Evolutionary conservation across 2,888 invertebrate species (phyloP).

Genomic region (Tuberolachnus salignus): DNA sequence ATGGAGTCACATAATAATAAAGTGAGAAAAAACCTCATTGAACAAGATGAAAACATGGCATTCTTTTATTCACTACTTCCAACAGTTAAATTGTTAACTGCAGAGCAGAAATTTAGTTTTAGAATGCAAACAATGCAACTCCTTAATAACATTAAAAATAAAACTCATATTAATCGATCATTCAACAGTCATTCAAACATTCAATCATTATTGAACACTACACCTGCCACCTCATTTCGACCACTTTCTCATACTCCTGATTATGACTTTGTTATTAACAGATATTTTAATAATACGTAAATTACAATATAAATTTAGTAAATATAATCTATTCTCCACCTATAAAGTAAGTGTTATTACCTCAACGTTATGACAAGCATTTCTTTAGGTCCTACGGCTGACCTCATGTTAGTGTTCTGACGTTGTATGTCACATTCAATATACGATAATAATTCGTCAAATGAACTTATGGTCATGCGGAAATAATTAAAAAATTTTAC

Average conservation of each 20-base stretch:
- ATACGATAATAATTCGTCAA: constrained; percentile 17
- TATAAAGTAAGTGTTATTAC: constrained; percentile 5
- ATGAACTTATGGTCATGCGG: constrained; percentile 21
- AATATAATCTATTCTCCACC: neutral
- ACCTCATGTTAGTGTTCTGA: constrained; percentile 31
- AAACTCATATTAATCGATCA: neutral
- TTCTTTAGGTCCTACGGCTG: constrained; percentile 26
- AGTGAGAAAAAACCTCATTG: neutral
- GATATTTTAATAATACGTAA: too few relatives aligned
- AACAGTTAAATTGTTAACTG: constrained; percentile 21
- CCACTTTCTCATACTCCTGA: neutral
- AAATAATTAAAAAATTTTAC: constrained; percentile 34
- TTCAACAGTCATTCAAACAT: neutral
- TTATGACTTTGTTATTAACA: neutral
- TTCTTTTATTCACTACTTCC: constrained; percentile 26
- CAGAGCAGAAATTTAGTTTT: constrained; percentile 12
- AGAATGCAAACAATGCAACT: constrained; percentile 30
- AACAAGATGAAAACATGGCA: neutral
- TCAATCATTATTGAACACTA: neutral
- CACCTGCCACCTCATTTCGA: constrained; percentile 12
- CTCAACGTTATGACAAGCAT: constrained; percentile 34
- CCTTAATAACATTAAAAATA: constrained; percentile 17
- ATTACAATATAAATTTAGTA: neutral
- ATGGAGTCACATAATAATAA: constrained; percentile 23
- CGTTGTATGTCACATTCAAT: constrained; percentile 23